Evolutionary conservation across 1,140 invertebrate species (phyloP).

Genomic region (Wasmannia auropunctata): DNA sequence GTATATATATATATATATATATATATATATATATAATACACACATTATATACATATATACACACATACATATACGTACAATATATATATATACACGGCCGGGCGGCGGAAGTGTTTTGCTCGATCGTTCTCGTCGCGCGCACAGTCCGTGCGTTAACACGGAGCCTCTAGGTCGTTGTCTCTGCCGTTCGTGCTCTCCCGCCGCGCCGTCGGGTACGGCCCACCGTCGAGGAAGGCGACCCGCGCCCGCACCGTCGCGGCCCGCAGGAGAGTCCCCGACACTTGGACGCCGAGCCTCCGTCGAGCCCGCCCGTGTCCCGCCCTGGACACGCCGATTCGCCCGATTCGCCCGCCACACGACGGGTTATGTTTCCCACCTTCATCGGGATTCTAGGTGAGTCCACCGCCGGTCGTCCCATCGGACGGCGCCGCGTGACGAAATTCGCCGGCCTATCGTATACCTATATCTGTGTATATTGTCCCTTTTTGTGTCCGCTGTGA

Average conservation of each 20-base stretch:
- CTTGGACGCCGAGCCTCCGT: background rate
- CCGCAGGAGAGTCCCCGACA: background rate
- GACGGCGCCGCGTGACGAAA: constrained; percentile 7
- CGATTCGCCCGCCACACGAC: constrained; percentile 79
- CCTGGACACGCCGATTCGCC: constrained; percentile 65
- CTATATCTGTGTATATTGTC: background rate
- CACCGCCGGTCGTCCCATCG: no score
- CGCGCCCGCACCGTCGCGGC: background rate
- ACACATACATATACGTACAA: background rate
- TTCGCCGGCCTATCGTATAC: background rate
- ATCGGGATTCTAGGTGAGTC: constrained; percentile 89
- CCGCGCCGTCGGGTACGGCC: constrained; percentile 25
- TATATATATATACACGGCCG: constrained; percentile 16
- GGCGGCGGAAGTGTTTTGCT: constrained; percentile 64
- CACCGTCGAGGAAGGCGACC: constrained; percentile 42
- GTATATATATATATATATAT: background rate
- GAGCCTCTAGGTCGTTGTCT: background rate
- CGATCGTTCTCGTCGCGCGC: constrained; percentile 42
- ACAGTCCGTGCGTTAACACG: constrained; percentile 6
- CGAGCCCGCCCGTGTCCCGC: constrained; percentile 45
- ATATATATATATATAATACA: background rate
- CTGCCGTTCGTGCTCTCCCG: background rate
- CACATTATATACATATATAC: background rate
- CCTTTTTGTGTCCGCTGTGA: background rate
- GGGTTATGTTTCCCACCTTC: constrained; percentile 91